phyloP scores from a whole-genome alignment of 2,888 invertebrate genomes.

The Harpagoxenus sublaevis region DNA sequence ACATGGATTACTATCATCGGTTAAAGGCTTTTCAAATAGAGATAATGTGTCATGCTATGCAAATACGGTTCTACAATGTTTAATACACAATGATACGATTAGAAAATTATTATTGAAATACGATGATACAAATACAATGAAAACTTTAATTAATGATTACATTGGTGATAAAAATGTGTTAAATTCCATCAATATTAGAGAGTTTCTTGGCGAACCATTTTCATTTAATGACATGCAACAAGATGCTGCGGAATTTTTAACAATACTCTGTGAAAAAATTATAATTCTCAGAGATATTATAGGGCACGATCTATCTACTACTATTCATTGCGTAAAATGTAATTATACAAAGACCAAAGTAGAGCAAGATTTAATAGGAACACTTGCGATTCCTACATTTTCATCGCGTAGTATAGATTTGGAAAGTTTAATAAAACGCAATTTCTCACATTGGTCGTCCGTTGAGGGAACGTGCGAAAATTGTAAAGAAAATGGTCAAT shows the following conservation, averaged over 20 bases:
- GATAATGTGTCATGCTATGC: not conserved
- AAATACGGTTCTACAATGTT: not conserved
- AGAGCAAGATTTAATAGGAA: not conserved
- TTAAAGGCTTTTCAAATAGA: not conserved
- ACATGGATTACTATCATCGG: not conserved
- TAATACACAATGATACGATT: not conserved
- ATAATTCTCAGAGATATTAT: not conserved
- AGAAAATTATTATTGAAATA: not conserved
- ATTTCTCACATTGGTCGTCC: not conserved
- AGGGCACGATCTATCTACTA: not conserved
- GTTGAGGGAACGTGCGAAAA: not conserved
- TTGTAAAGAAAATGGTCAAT: not conserved
- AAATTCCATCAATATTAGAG: not conserved
- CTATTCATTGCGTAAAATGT: not conserved
- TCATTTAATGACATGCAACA: not conserved
- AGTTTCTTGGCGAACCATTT: not conserved
- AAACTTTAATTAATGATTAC: conserved; percentile 1
- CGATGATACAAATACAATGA: not conserved
- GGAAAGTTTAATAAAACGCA: not conserved
- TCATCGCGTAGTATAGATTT: not conserved
- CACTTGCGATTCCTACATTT: not conserved
- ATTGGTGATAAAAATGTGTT: not conserved
- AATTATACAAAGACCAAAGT: not conserved
- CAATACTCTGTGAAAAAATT: not conserved
- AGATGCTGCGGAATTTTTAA: conserved; percentile 13